phyloP scores from a whole-genome alignment of 2,113 vertebrate species.

The Callochromis pleurospilus region DNA sequence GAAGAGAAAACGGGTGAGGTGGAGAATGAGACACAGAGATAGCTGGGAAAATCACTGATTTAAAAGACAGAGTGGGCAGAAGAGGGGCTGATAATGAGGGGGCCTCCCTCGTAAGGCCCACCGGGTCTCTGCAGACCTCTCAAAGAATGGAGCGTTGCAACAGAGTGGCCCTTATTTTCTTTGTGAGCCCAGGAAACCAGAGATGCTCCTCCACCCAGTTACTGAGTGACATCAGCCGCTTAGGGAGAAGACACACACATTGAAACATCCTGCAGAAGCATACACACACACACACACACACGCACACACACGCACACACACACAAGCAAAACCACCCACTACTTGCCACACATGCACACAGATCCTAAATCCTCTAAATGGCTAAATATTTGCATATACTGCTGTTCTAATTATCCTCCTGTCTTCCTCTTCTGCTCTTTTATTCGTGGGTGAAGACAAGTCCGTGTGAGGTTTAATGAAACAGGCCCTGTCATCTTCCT shows the following conservation, averaged over 20 bases:
- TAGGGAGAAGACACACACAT: conserved; percentile 10
- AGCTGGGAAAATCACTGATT: neutral
- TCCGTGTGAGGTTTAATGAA: conserved; percentile 1
- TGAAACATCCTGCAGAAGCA: neutral
- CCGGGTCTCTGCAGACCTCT: neutral
- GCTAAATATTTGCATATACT: conserved; percentile 8
- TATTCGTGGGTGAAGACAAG: neutral
- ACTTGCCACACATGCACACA: neutral
- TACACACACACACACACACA: too few species aligned
- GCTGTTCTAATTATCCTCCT: conserved; percentile 12
- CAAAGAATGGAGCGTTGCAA: conserved; percentile 11
- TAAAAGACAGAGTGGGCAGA: neutral
- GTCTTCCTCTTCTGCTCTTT: conserved; percentile 5
- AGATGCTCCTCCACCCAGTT: conserved; percentile 33
- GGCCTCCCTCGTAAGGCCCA: neutral
- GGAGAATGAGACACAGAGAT: neutral
- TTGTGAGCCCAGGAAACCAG: conserved; percentile 38
- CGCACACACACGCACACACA: neutral
- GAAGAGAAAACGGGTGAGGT: neutral
- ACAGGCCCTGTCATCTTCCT: neutral
- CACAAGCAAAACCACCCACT: neutral
- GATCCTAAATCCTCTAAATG: neutral
- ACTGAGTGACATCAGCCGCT: conserved; percentile 42
- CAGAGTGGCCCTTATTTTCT: conserved; percentile 35
- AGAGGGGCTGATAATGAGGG: neutral